These are phyloP conservation scores for Pseudoatta argentina DNA, from an alignment of 1,140 invertebrate genomes.

Conservation along the genomic window DNA sequence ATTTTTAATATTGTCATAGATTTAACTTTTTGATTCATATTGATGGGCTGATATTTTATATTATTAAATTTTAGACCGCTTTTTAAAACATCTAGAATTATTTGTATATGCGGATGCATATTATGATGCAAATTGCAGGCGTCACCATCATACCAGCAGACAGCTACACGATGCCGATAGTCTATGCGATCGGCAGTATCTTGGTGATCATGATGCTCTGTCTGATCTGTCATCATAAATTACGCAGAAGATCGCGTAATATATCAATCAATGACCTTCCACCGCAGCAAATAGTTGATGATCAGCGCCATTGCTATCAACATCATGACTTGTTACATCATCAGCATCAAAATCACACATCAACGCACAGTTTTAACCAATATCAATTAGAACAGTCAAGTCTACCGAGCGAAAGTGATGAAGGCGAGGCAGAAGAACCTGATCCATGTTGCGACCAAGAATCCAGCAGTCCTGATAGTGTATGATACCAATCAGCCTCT, in stretches of 20 bases:
- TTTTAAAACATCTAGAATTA: not conserved
- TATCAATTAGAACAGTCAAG: constrained; percentile 79
- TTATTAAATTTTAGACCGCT: not conserved
- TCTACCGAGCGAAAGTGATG: constrained; percentile 80
- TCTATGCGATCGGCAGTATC: constrained; percentile 78
- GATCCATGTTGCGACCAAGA: constrained; percentile 77
- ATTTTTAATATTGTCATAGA: not conserved
- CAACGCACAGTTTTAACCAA: constrained; percentile 72
- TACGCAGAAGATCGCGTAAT: constrained; percentile 78
- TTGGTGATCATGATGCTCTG: constrained; percentile 80
- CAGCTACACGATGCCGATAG: constrained; percentile 83
- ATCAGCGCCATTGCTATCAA: constrained; percentile 81
- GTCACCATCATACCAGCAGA: constrained; percentile 81
- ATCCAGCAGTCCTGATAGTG: constrained; percentile 80
- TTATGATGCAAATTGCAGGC: constrained; percentile 81
- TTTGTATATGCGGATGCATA: not conserved
- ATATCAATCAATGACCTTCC: constrained; percentile 80
- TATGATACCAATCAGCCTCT: constrained; percentile 74
- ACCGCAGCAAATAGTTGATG: constrained; percentile 79
- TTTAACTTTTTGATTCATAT: not conserved
- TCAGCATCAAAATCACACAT: constrained; percentile 75
- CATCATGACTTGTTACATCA: constrained; percentile 82
- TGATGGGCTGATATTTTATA: not conserved
- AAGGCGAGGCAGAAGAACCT: constrained; percentile 52
- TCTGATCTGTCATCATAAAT: constrained; percentile 81